Conservation (phyloP, 2,797 vertebrate genomes). For the Xiphorhynchus erythropygius region DNA sequence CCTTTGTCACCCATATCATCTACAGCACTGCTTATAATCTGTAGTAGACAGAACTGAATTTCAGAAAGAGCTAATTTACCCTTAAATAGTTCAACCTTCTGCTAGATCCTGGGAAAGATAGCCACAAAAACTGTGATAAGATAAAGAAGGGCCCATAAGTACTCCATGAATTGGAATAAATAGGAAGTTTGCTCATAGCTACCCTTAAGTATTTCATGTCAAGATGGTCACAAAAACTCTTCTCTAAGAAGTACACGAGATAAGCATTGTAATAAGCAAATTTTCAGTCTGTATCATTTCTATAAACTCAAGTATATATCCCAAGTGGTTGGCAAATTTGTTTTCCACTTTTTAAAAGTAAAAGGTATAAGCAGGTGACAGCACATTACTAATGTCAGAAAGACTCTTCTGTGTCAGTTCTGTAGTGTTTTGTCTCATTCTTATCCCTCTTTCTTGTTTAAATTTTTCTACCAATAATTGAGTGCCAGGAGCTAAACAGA, state of each 20-base stretch:
- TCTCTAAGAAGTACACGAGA: not conserved
- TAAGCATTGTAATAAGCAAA: not conserved
- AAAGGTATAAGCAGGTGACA: not conserved
- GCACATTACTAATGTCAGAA: not conserved
- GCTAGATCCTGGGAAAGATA: not conserved
- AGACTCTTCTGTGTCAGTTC: not conserved
- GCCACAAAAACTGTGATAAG: not conserved
- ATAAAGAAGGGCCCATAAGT: not conserved
- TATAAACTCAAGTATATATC: not conserved
- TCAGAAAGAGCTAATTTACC: not conserved
- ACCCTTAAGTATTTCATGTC: not conserved
- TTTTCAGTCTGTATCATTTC: not conserved
- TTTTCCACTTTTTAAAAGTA: not conserved
- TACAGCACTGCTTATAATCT: not conserved
- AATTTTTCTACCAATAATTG: not conserved
- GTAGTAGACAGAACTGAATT: not conserved
- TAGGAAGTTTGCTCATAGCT: not conserved
- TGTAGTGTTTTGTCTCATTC: not conserved
- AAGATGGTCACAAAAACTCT: not conserved
- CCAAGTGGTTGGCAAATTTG: not conserved
- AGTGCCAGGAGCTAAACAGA: not conserved
- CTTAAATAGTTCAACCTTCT: not conserved
- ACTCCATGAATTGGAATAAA: not conserved
- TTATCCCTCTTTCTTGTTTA: not conserved
- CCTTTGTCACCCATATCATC: fast-evolving